Conservation (phyloP, 1,140 invertebrate genomes). For the Calliopsis andreniformis region DNA sequence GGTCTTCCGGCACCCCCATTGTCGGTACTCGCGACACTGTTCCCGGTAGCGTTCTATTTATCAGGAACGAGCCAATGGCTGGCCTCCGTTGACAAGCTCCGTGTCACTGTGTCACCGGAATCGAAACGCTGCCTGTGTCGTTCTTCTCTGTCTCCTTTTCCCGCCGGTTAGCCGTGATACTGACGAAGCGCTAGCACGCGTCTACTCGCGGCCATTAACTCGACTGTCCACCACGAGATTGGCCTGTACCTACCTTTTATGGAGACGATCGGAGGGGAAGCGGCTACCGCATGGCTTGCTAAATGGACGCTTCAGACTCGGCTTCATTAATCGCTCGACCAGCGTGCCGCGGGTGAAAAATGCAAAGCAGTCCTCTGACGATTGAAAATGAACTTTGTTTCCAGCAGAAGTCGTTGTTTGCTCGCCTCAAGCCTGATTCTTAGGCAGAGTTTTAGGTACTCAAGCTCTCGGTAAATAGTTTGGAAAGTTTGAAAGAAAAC, state of each 20-base stretch:
- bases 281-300: conserved; percentile 16
- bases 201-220: conserved; percentile 20
- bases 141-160: conserved; percentile 1
- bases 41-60: conserved; percentile 75
- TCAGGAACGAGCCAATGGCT: conserved; percentile 73
- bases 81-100: conserved; percentile 72
- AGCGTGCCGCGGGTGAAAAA: conserved; percentile 32
- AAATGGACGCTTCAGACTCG: conserved; percentile 39
- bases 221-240: conserved; percentile 29
- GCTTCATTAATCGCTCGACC: conserved; percentile 32
- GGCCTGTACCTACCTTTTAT: conserved; percentile 6
- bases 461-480: too few relatives aligned
- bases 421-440: not conserved
- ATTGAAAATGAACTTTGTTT: conserved; percentile 23
- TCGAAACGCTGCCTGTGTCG: conserved; percentile 62
- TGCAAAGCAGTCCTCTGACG: conserved; percentile 25
- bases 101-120: conserved; percentile 79
- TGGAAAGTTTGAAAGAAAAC: too few relatives aligned
- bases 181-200: conserved; percentile 9
- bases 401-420: not conserved
- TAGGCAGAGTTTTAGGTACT: too few relatives aligned
- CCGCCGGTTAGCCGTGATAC: conserved; percentile 1
- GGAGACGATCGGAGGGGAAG: conserved; percentile 21
- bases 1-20: conserved; percentile 77
- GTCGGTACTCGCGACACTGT: conserved; percentile 72